Base-by-base conservation (phyloP, 2,113 vertebrate species). In the Myrmophylax atrothorax region DNA sequence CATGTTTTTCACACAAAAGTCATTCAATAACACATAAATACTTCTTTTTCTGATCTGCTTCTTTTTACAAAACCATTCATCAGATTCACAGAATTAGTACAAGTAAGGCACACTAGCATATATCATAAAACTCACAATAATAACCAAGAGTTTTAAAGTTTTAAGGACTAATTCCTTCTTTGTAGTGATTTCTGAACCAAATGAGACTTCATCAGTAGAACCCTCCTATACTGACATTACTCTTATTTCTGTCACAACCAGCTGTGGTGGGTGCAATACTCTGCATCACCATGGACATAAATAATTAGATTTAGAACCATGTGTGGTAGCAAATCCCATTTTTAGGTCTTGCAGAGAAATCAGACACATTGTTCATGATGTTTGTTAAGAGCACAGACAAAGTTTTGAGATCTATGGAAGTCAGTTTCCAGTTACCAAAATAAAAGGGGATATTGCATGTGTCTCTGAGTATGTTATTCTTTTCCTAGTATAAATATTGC, bases 91-190 rank as follows among this genome's bases (percentile, higher is more conserved):
- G 94, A 98, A 97, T 97, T 97, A 97, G 96, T 97, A 98, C 97
- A 97, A 97, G 95, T 98, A 98, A 98, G 97, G 97, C 97, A 98
- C 97, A 97, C 97, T 97, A 97, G 97, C 96, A 97, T 98, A 97
- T 97, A 95, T 97, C 93, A 97, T 97, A 97, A 97, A 97, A 96
- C 94, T 97, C 96, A 97, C 94, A 95, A 96, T 97, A 97, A 95
- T 94, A 97, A 97, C 93, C 94, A 75, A 96, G 93, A 75, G 50
- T 95, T 92, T 90, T 89, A 85, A 95, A 93, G 70, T 86, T 95
- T 93, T 88, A 93, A 96, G 93, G 92, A 95, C 89, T 91, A 91
- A 79, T 96, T 96, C 73, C 84, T 96, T 84, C 91, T 94, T 96
- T 91, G 90, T 44, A 64, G 58, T 73, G 89, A 64, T 77, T 96